phyloP scores from a whole-genome alignment of 1,140 invertebrate genomes.

The Drosophila tropicalis region DNA sequence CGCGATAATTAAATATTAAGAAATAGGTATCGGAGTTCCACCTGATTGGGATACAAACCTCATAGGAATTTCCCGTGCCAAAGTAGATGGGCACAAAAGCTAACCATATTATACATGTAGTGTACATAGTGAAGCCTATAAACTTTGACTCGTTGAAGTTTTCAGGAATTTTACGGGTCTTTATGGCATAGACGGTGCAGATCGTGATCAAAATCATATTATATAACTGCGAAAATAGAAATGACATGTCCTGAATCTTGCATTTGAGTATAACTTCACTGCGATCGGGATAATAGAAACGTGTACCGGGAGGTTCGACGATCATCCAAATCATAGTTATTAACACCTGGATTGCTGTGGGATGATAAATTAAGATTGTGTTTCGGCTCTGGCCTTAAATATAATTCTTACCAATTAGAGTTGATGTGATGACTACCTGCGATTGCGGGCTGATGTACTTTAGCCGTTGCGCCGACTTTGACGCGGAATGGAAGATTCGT shows the following conservation, averaged over 20 bases:
- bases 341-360: conserved; percentile 86
- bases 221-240: conserved; percentile 91
- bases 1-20: neutral
- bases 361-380: neutral
- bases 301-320: conserved; percentile 87
- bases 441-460: conserved; percentile 85
- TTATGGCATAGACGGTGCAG: conserved; percentile 93
- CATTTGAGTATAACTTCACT: conserved; percentile 87
- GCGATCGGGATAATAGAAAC: conserved; percentile 85
- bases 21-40: no score
- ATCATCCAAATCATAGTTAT: conserved; percentile 89
- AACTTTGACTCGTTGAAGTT: conserved; percentile 95
- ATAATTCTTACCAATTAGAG: conserved; percentile 83
- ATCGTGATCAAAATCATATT: conserved; percentile 91
- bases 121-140: conserved; percentile 94
- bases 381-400: neutral
- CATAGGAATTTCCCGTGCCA: conserved; percentile 86
- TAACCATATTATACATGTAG: conserved; percentile 94
- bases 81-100: conserved; percentile 95
- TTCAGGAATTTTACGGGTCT: conserved; percentile 93
- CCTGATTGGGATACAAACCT: conserved; percentile 71
- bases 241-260: conserved; percentile 87
- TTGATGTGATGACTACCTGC: conserved; percentile 89
- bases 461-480: conserved; percentile 92
- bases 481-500: conserved; percentile 91